Base-by-base conservation (phyloP, 1,140 invertebrate species). In the Diploscapter pachys region DNA sequence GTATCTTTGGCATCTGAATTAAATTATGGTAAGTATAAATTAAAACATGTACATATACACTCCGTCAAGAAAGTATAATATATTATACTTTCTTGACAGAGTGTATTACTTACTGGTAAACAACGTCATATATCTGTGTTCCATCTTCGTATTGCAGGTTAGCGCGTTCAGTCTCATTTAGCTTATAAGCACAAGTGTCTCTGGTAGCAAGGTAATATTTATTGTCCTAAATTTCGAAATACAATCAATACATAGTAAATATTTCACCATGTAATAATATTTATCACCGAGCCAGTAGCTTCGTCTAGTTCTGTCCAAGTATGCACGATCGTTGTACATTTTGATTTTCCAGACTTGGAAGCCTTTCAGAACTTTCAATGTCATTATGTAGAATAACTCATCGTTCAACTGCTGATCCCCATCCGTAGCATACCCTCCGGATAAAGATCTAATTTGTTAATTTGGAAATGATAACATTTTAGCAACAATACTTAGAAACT, bases 291-390 rank as follows among this genome's bases (percentile, higher is more conserved):
- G 72, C 83, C 83, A 85, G 65, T 85, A 85, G 59, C 75, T 79
- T 4, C 83, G 64, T 4, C 82, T 62, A 70, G 82, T 84, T 56
- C 78, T 78, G 5, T 79, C 67, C 70, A 85, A 72, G 59, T 80
- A 85, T 9, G 83, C 73, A n/a, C 83, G 82, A 69, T 85, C 84
- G 68, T 85, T 85, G 78, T 85, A 85, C 64, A 72, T 71, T 76
- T 85, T 85, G n/a, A 85, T 72, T 64, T 84, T 78, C 50, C 81
- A 67, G 52, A 82, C 75, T 57, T 82, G 81, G 71, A 79, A 84
- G n/a, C 84, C 84, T n/a, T 74, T 82, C 4, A 82, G 63, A 6
- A 84, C 66, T 4, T 78, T 80, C 5, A 85, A 64, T 49, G 78
- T 82, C n/a, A 84, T 77, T 9, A 84, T 71, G 48, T 76, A 72